Conservation (phyloP, 1,140 invertebrate species). For the Pentalonia nigronervosa region DNA sequence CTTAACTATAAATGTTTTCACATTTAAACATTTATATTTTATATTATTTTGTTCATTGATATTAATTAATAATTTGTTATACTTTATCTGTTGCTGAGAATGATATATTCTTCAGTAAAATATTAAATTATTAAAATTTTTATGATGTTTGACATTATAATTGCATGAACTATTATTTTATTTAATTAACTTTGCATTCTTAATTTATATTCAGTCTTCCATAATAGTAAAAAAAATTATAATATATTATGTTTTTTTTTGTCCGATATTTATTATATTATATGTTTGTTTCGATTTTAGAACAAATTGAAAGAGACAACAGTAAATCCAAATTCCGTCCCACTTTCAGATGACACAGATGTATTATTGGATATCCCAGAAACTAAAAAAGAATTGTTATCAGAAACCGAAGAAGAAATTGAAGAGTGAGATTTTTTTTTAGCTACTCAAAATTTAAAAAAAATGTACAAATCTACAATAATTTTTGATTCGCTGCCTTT, state of each 20-base stretch:
- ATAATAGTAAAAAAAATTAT: too few relatives aligned
- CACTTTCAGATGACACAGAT: constrained; percentile 49
- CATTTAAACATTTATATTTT: too few relatives aligned
- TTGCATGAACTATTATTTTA: background rate
- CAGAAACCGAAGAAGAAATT: constrained; percentile 45
- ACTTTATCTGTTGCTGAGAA: background rate
- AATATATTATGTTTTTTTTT: background rate
- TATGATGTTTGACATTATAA: background rate
- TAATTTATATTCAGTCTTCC: background rate
- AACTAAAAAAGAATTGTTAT: constrained; percentile 45
- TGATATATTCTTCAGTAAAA: background rate
- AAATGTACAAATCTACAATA: constrained; percentile 48
- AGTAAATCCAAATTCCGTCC: constrained; percentile 39
- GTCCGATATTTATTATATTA: background rate
- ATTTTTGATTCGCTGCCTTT: background rate
- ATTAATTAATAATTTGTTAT: background rate
- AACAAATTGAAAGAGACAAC: constrained; percentile 31
- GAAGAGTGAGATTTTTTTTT: constrained; percentile 53
- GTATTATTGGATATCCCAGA: constrained; percentile 43
- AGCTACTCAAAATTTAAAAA: background rate
- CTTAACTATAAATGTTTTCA: too few relatives aligned
- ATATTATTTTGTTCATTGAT: background rate
- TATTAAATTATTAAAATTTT: background rate
- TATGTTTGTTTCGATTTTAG: constrained; percentile 13
- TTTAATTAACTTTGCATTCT: background rate